A percentile compares a stretch with the other conserved stretches of the same genome.
phyloP scores from a whole-genome alignment of 2,113 vertebrate genomes.

The Corynorhinus townsendii region DNA sequence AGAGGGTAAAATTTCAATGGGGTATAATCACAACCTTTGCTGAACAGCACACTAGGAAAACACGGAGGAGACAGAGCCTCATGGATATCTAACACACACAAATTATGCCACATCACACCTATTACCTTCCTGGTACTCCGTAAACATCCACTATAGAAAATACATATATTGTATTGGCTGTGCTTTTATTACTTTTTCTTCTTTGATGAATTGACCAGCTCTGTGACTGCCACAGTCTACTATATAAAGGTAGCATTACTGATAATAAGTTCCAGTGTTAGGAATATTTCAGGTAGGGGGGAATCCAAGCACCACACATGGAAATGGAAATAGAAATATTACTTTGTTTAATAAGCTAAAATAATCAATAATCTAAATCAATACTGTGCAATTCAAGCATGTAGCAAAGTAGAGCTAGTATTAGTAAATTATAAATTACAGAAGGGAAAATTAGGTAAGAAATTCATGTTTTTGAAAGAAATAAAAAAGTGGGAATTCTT shows the following conservation, averaged over 20 bases:
- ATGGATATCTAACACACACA: not conserved
- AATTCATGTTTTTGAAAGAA: not conserved
- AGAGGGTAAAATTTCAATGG: slow-evolving; percentile 46
- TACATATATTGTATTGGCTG: not conserved
- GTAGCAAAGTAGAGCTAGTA: not conserved
- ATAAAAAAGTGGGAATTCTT: not conserved
- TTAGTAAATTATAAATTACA: not conserved
- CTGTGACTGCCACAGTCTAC: not conserved
- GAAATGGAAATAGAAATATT: not conserved
- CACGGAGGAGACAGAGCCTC: not conserved
- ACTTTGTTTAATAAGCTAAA: not conserved
- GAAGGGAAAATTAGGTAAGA: not conserved
- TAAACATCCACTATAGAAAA: not conserved
- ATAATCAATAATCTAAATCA: not conserved
- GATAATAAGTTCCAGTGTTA: not conserved
- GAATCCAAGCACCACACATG: not conserved
- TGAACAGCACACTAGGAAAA: not conserved
- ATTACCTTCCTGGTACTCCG: not conserved
- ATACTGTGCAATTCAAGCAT: not conserved
- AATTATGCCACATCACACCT: not conserved
- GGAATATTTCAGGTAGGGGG: not conserved
- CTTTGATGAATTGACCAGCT: not conserved
- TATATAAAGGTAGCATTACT: not conserved
- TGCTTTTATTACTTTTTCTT: not conserved
- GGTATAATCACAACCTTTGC: not conserved